Base-by-base conservation (phyloP, 1,140 invertebrate genomes). In the Telenomus remus region DNA sequence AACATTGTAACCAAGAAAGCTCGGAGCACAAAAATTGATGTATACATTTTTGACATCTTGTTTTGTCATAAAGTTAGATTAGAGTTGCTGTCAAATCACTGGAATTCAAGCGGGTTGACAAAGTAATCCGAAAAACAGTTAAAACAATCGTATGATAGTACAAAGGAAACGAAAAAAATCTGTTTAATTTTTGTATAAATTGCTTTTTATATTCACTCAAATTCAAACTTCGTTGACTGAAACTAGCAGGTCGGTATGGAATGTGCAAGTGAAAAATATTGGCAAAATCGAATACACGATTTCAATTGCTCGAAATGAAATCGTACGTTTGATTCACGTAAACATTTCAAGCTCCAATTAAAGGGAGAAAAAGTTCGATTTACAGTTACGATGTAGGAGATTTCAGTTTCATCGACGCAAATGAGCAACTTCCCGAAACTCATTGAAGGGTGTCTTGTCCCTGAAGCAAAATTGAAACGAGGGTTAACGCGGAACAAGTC, bases 391-490 rank as follows among this genome's bases (percentile, higher is more conserved):
- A 78, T 74, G 66, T 71, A 78, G 70, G 70, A 78, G 76, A 65
- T 69, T 78, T 64, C 64, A 73, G 64, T 70, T 69, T 78, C 69
- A 78, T 78, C 76, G 69, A 78, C 76, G 59, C 69, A 69, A 78
- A 78, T 78, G 76, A 78, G 76, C 76, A 78, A 69, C 76, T 76
- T 68, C 65, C 66, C 65, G 70, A 71, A 79, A 69, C 55, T 65
- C 54, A 70, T 63, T 65, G 69, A 76, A 64, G 70, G 69, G 68
- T 64, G 60, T 68, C 71, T 74, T 66, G 61, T 34, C 76, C 76
- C 72, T 78, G 68, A 64, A 76, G 72, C 75, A 76, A 74, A 78
- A 80, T 80, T 78, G 79, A 78, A 80, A 78, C 79, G 75, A 80
- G 78, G 76, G 65, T 78, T 71, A 69, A 76, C 73, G 73, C 54